Evolutionary conservation across 2,113 vertebrate genomes (phyloP).

Genomic region (Brachirus orientalis): DNA sequence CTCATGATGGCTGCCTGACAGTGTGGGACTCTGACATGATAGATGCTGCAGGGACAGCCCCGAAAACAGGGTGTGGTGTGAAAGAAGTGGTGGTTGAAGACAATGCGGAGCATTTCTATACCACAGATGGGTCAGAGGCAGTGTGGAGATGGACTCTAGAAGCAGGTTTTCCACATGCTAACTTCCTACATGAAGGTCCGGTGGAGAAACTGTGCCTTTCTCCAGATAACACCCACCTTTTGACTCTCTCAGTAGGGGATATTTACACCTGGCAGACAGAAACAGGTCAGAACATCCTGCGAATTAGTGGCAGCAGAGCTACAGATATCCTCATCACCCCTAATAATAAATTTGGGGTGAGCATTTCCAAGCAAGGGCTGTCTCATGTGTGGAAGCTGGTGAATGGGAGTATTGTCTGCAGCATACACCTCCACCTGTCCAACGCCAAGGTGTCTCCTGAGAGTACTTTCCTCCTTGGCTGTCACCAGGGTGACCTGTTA

Average conservation of each 20-base stretch:
- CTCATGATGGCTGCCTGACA: constrained; percentile 58
- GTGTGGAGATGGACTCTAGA: constrained; percentile 79
- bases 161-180: constrained; percentile 51
- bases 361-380: constrained; percentile 68
- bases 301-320: constrained; percentile 69
- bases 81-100: constrained; percentile 62
- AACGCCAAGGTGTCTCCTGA: constrained; percentile 77
- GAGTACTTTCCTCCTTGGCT: constrained; percentile 83
- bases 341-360: constrained; percentile 76
- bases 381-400: constrained; percentile 82
- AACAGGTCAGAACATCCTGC: constrained; percentile 72
- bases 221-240: constrained; percentile 61
- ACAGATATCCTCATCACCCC: constrained; percentile 77
- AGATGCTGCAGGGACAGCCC: constrained; percentile 56
- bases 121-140: constrained; percentile 74
- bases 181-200: constrained; percentile 71
- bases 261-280: constrained; percentile 82
- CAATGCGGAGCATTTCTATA: constrained; percentile 73
- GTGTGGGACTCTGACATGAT: constrained; percentile 80
- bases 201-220: constrained; percentile 76
- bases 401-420: constrained; percentile 75
- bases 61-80: constrained; percentile 69
- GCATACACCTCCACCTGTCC: constrained; percentile 67
- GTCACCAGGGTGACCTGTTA: constrained; percentile 68
- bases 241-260: constrained; percentile 73